phyloP scores from a whole-genome alignment of 1,140 invertebrate species.

The Colletes gigas region DNA sequence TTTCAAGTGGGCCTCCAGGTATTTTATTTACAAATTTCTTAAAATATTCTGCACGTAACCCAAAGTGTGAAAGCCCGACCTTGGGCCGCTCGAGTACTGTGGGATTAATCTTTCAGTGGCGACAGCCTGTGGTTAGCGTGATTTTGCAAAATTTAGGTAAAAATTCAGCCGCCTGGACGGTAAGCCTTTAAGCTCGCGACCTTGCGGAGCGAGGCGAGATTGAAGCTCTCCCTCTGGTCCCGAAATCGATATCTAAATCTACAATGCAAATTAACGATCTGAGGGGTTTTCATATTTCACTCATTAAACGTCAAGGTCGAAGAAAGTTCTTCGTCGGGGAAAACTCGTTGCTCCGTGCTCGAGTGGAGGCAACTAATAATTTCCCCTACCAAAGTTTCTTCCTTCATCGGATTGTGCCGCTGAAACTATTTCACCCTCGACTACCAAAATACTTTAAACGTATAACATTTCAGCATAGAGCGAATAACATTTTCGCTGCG shows the following conservation, averaged over 20 bases:
- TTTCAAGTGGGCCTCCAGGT: too few relatives aligned
- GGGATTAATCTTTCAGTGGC: too few relatives aligned
- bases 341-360: neutral
- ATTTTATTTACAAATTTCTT: too few relatives aligned
- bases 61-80: too few relatives aligned
- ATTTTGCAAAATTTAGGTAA: too few relatives aligned
- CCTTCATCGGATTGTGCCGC: neutral
- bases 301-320: slow-evolving; percentile 21
- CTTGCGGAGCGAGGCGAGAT: neutral
- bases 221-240: neutral
- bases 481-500: too few relatives aligned
- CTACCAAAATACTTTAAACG: neutral
- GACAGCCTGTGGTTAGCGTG: too few relatives aligned
- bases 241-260: slow-evolving; percentile 31
- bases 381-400: neutral
- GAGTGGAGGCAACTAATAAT: neutral
- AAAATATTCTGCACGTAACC: too few relatives aligned
- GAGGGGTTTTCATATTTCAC: slow-evolving; percentile 13
- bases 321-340: neutral
- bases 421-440: neutral
- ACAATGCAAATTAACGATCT: slow-evolving; percentile 32
- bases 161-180: neutral
- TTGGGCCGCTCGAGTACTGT: too few relatives aligned
- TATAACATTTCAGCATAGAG: too few relatives aligned
- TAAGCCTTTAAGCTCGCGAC: neutral